Evolutionary conservation across 1,140 invertebrate species (phyloP).

Genomic region (Euura lappo): DNA sequence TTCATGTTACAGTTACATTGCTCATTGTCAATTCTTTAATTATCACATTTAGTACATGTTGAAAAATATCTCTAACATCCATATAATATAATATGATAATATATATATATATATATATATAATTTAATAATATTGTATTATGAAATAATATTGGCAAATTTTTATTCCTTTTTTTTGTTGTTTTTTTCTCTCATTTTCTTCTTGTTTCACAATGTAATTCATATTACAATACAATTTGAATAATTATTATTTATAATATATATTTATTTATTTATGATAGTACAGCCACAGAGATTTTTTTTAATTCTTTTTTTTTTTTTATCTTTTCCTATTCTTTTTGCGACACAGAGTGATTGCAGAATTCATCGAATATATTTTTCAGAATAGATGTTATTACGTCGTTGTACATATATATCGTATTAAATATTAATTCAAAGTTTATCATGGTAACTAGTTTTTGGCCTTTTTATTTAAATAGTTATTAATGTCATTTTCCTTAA

Average conservation of each 20-base stretch:
- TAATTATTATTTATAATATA: background rate
- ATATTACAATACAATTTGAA: too few species aligned
- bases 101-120: slow-evolving; percentile 4
- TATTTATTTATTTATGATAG: slow-evolving; percentile 31
- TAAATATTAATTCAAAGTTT: background rate
- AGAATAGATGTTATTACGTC: background rate
- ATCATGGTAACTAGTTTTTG: background rate
- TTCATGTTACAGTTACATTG: slow-evolving; percentile 59
- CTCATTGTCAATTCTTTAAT: slow-evolving; percentile 61
- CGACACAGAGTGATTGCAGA: slow-evolving; percentile 51
- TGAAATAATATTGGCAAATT: background rate
- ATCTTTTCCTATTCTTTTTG: slow-evolving; percentile 29
- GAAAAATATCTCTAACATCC: slow-evolving; percentile 61
- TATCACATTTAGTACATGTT: slow-evolving; percentile 62
- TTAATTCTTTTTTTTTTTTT: slow-evolving; percentile 24
- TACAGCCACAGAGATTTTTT: slow-evolving; percentile 43
- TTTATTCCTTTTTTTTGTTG: too few species aligned
- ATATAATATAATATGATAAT: slow-evolving; percentile 17
- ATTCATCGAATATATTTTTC: slow-evolving; percentile 19
- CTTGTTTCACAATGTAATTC: background rate
- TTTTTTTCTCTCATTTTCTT: background rate
- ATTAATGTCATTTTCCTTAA: slow-evolving; percentile 24
- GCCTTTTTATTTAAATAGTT: too few species aligned
- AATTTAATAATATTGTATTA: slow-evolving; percentile 5
- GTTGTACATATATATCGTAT: background rate